phyloP scores from a whole-genome alignment of 2,797 vertebrate genomes.

The Heterohyrax brucei region DNA sequence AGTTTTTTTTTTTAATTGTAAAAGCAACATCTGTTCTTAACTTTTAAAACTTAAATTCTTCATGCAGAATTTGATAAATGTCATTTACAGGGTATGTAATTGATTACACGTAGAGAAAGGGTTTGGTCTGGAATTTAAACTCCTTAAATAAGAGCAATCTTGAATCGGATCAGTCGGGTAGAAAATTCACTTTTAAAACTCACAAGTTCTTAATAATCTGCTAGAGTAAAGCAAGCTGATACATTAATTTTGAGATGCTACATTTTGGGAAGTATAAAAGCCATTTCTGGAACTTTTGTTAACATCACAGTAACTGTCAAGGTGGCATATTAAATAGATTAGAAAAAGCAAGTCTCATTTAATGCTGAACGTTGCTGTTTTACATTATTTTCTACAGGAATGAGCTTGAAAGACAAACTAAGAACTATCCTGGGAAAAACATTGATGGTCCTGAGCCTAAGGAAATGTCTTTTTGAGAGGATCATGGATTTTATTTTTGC shows the following conservation, averaged over 20 bases:
- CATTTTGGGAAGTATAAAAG: constrained; percentile 48
- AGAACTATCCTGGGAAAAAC: neutral
- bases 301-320: constrained; percentile 13
- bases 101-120: neutral
- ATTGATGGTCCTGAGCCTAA: neutral
- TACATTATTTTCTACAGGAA: constrained; percentile 47
- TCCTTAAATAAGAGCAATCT: constrained; percentile 39
- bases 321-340: neutral
- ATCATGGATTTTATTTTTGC: constrained; percentile 33
- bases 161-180: neutral
- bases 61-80: constrained; percentile 11
- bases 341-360: constrained; percentile 27
- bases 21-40: constrained; percentile 62
- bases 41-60: neutral
- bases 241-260: constrained; percentile 51
- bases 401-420: constrained; percentile 53
- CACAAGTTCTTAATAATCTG: neutral
- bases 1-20: constrained; percentile 42
- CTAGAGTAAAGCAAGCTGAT: neutral
- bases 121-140: constrained; percentile 34
- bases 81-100: neutral
- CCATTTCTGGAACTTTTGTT: constrained; percentile 33
- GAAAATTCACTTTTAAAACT: neutral
- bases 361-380: constrained; percentile 61
- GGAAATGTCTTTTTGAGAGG: constrained; percentile 7